Base-by-base conservation (phyloP, 1,140 invertebrate species). In the Drosophila simulans region DNA sequence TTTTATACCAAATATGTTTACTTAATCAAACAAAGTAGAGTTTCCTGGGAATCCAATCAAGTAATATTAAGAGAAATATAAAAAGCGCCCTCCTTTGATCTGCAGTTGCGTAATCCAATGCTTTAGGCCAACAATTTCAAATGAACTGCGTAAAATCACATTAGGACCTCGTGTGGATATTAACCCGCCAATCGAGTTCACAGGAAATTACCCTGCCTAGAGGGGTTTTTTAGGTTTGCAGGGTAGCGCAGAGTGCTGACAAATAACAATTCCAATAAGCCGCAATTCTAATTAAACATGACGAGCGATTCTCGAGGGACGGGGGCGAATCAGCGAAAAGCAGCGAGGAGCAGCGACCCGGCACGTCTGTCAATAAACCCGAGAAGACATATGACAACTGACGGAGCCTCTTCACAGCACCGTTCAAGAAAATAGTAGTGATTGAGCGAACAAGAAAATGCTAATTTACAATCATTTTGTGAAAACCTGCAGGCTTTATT, bases 281-380 rank as follows among this genome's bases (percentile, higher is more conserved):
- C 53, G 54, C 37, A 42, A 22, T 63, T 59, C 59, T 27, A 59
- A 63, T 63, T 63, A 59, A 63, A 39, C 54, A 42, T 31, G 53
- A 42, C 13, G 37, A 62, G 13, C 15, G 27, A 42, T 42, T 42
- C 59, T 58, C 37, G 5, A 10, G 37, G 59, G 59, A 40, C 25
- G 13, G 58, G 11, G 42, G 11, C 7, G 7, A 22, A 13, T n/a
- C 40, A 15, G 40, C 40, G n/a, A 15, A 22, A 15, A 48, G 13
- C 46, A 15, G n/a, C n/a, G 20, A 55, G 10, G 57, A 57, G 53
- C 59, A 62, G 54, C 59, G 59, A 63, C 59, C 59, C 37, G 25
- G 35, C 59, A 62, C 35, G 53, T 62, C 59, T 62, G 59, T 62
- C 59, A 63, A 63, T 63, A 63, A 63, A 59, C 37, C 39, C 25